Evolutionary conservation across 2,113 vertebrate species (phyloP).

Genomic region (Galbula dea): DNA sequence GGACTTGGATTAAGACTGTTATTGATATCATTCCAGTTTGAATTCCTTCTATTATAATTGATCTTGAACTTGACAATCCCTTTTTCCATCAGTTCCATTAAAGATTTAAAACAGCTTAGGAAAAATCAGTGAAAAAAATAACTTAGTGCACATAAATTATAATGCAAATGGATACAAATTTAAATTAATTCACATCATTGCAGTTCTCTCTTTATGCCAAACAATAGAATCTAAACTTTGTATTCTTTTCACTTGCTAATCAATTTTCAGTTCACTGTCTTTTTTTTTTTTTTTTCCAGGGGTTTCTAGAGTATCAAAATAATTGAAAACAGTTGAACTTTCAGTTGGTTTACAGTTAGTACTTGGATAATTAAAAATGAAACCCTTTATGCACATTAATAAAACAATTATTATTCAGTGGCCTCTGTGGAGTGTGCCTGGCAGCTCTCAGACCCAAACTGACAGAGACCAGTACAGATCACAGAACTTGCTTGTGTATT

Average conservation of each 20-base stretch:
- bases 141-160: neutral
- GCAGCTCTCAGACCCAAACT: neutral
- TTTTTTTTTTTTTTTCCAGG: neutral
- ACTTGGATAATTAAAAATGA: constrained; percentile 17
- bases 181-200: neutral
- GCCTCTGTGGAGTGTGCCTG: neutral
- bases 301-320: neutral
- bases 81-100: constrained; percentile 28
- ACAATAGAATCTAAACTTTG: neutral
- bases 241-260: constrained; percentile 18
- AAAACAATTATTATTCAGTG: neutral
- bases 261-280: neutral
- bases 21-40: constrained; percentile 23
- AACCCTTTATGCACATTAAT: neutral
- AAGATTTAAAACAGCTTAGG: neutral
- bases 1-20: constrained; percentile 1
- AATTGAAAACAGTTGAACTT: constrained; percentile 35
- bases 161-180: constrained; percentile 13
- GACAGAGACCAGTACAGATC: neutral
- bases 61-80: constrained; percentile 9
- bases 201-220: neutral
- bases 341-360: neutral
- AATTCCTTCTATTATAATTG: constrained; percentile 30
- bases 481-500: neutral
- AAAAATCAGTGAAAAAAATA: neutral